These are phyloP conservation scores for Cinclus mexicanus DNA, from an alignment of 2,113 vertebrate species.

Conservation along the genomic window DNA sequence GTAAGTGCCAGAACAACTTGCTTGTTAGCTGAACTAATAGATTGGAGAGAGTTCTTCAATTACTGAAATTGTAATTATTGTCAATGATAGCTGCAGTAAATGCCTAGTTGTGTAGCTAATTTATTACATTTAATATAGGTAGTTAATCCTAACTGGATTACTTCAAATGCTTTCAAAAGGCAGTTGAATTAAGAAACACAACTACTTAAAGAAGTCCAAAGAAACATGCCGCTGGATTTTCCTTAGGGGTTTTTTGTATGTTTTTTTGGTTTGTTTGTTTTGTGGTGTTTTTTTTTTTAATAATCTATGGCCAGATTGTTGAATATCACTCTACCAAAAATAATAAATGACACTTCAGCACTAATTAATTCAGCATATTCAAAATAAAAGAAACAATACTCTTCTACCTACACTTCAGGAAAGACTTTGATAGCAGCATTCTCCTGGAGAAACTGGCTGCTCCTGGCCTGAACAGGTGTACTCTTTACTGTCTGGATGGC, in stretches of 20 bases:
- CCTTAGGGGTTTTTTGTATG: too few relatives aligned
- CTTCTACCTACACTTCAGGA: not conserved
- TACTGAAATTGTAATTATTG: not conserved
- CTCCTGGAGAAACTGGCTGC: not conserved
- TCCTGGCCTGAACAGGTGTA: too few relatives aligned
- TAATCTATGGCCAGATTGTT: not conserved
- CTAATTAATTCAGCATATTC: not conserved
- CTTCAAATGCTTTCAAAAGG: not conserved
- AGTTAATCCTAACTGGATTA: not conserved
- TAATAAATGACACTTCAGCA: not conserved
- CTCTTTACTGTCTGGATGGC: not conserved
- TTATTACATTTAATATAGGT: not conserved
- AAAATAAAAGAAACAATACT: not conserved
- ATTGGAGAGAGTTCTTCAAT: not conserved
- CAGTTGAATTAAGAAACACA: not conserved
- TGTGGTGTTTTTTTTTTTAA: not conserved
- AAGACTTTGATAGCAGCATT: not conserved
- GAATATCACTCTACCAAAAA: not conserved
- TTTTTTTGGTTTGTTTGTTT: not conserved
- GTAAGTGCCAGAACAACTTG: not conserved
- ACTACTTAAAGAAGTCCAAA: not conserved
- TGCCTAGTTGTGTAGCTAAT: not conserved
- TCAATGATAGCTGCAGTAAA: not conserved
- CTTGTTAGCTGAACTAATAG: not conserved
- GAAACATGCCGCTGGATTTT: not conserved